A percentile compares a stretch with the other conserved stretches of the same genome.
Conservation (phyloP, 2,888 invertebrate species). For the Charanyca ferruginea region DNA sequence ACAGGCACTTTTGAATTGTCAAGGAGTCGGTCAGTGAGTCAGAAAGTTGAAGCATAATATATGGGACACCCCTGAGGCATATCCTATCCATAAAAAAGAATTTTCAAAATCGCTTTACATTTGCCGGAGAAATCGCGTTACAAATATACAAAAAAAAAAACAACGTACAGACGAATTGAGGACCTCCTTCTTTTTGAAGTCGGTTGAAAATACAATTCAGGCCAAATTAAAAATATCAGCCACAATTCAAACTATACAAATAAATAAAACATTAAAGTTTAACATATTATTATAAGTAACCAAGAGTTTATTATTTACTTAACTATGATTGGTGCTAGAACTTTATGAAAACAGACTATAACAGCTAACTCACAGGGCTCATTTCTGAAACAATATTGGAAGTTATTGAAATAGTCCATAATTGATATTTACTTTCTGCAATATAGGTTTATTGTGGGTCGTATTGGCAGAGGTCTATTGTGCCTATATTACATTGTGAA, state of each 20-base stretch:
- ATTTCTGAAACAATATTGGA: constrained; percentile 19
- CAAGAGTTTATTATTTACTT: constrained; percentile 18
- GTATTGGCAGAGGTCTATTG: neutral
- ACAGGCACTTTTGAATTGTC: too few relatives aligned
- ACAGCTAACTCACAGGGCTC: neutral
- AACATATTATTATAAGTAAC: constrained; percentile 3
- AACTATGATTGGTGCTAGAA: constrained; percentile 8
- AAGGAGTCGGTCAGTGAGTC: too few relatives aligned
- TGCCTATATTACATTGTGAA: neutral
- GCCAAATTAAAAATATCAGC: constrained; percentile 4
- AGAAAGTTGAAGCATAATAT: too few relatives aligned
- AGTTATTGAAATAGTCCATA: neutral
- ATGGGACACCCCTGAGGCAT: too few relatives aligned
- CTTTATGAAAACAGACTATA: constrained; percentile 2
- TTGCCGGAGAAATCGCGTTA: too few relatives aligned
- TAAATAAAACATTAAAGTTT: constrained; percentile 15
- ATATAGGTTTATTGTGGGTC: neutral
- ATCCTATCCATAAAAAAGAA: too few relatives aligned
- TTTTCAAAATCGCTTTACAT: too few relatives aligned
- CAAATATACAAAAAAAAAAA: too few relatives aligned
- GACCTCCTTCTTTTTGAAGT: too few relatives aligned
- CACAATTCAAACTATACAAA: constrained; percentile 5
- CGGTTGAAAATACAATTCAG: too few relatives aligned
- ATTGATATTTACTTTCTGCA: constrained; percentile 29
- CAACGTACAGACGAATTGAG: too few relatives aligned